Base-by-base conservation (phyloP, 2,113 vertebrate genomes). In the Sander vitreus region DNA sequence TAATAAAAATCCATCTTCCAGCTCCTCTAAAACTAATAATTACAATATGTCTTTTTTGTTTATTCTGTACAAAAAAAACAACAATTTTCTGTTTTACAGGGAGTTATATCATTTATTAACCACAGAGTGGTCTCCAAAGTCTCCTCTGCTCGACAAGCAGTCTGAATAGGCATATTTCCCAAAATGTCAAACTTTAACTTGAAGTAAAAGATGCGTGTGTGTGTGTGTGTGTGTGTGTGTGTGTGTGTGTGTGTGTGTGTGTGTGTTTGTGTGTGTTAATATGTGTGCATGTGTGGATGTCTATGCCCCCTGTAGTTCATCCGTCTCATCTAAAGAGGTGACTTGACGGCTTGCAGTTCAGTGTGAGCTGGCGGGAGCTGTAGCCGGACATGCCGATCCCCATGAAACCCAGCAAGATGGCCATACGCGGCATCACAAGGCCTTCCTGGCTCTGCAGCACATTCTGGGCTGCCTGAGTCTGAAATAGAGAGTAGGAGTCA, bases 341-440 rank as follows among this genome's bases (percentile, higher is more conserved):
- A 39, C 81, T 78, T 0, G 91, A 83, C 0, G 95, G 95, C 77
- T 94, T 95, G 91, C 90, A 95, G 55, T 93, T 89, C 27, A 95
- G 95, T 1, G 95, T 95, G 39, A 97, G 95, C 71, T 96, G 96
- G 50, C 92, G 95, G 0, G 94, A 94, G 89, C 96, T 96, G 92
- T 97, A 97, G 70, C 95, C 93, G 0, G 96, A 97, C 84, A 96
- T 86, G 76, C 95, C 87, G 25, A 96, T 86, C 16, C 96, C 97
- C 77, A 94, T 91, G 33, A 97, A 47, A 1, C 96, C 97, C 84
- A 98, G 89, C 48, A 97, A 83, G 87, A 96, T 0, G 0, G 96
- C 96, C 0, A 95, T 50, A 33, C 93, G 76, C 0, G 94, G 90
- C 85, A 96, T 95, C 21, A 86, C 50, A 0, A 86, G 87, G n/a